Evolutionary conservation across 1,140 invertebrate species (phyloP).

Genomic region (Drosophila repleta): DNA sequence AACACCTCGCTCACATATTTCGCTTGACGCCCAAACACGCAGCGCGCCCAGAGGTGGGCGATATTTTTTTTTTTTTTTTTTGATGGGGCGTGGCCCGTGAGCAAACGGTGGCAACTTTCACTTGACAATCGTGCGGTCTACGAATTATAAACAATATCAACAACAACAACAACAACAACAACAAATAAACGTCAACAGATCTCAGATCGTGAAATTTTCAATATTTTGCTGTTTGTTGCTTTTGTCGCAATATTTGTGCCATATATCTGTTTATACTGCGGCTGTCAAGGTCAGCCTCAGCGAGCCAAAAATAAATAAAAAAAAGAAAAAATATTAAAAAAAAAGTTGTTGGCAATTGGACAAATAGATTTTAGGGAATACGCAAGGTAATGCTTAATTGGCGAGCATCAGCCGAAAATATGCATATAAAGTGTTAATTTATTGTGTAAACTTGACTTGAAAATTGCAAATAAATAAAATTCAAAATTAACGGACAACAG

Average conservation of each 20-base stretch:
- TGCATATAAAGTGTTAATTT: not conserved
- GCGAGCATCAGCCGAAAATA: not conserved
- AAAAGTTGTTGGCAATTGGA: not conserved
- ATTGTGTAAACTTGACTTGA: not conserved
- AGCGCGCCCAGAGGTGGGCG: constrained; percentile 54
- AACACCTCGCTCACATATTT: constrained; percentile 75
- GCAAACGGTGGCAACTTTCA: constrained; percentile 79
- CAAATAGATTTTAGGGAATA: constrained; percentile 2
- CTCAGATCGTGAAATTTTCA: constrained; percentile 40
- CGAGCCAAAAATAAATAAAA: constrained; percentile 7
- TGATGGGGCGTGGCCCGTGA: constrained; percentile 60
- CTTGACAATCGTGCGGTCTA: constrained; percentile 71
- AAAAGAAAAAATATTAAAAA: no score
- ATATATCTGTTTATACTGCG: constrained; percentile 38
- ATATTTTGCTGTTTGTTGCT: constrained; percentile 18
- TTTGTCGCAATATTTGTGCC: constrained; percentile 62
- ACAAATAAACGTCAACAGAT: constrained; percentile 49
- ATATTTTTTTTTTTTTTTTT: constrained; percentile 17
- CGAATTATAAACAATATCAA: constrained; percentile 69
- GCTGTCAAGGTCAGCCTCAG: constrained; percentile 61
- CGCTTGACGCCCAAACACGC: constrained; percentile 12
- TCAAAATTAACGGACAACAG: not conserved
- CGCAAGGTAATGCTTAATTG: not conserved
- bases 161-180: constrained; percentile 24
- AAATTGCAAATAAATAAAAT: not conserved